Evolutionary conservation across 2,888 invertebrate genomes (phyloP).

Genomic region (Anthophora plumipes): DNA sequence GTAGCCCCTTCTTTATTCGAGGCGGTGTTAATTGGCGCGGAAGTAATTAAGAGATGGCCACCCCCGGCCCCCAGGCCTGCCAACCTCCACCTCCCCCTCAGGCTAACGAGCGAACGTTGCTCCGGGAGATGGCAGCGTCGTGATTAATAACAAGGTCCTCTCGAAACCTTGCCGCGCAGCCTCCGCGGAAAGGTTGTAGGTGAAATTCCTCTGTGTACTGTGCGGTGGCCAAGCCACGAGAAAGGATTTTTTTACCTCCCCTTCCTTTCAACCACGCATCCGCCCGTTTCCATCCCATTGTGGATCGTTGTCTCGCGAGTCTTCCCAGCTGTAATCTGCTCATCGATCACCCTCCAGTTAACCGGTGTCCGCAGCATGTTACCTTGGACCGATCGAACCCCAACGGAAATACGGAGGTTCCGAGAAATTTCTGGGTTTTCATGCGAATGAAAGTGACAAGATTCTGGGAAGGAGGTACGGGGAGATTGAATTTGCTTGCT

Average conservation of each 20-base stretch:
- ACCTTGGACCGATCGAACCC: constrained; percentile 45
- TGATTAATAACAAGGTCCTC: constrained; percentile 83
- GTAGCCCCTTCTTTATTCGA: constrained; percentile 74
- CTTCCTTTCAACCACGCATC: background rate
- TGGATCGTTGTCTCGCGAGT: background rate
- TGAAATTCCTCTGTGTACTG: constrained; percentile 71
- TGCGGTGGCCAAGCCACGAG: constrained; percentile 28
- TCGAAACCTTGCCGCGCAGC: constrained; percentile 76
- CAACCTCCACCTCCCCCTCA: constrained; percentile 51
- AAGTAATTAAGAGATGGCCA: constrained; percentile 82
- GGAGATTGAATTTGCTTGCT: background rate
- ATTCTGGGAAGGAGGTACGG: background rate
- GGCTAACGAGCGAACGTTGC: constrained; percentile 80
- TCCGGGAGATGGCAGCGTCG: constrained; percentile 81
- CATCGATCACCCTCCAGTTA: constrained; percentile 68
- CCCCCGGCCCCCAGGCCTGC: constrained; percentile 67
- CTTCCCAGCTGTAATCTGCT: constrained; percentile 62
- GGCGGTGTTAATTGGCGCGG: constrained; percentile 83
- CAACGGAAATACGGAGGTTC: constrained; percentile 1
- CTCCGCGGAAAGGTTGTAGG: constrained; percentile 76
- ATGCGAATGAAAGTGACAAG: background rate
- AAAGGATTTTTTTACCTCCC: constrained; percentile 19
- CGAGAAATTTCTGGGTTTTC: background rate
- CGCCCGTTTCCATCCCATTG: background rate
- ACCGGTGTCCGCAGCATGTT: constrained; percentile 62